Percentiles rank a stretch among this genome's conserved stretches.
Evolutionary conservation across 2,797 vertebrate species (phyloP).

Genomic region (Tapirus indicus): DNA sequence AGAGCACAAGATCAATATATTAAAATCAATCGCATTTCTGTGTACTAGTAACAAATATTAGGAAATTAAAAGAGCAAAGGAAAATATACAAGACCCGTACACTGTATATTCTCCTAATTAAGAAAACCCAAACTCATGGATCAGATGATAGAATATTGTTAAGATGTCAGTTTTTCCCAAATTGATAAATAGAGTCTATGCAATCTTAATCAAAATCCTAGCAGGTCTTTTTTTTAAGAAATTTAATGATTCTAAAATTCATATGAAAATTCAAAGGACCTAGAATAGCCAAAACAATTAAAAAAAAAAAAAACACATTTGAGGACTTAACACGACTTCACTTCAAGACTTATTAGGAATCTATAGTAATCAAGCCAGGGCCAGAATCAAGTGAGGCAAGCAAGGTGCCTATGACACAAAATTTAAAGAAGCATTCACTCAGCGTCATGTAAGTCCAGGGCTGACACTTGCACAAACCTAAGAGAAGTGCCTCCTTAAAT

Average conservation of each 20-base stretch:
- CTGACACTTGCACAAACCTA: not conserved
- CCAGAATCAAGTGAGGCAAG: not conserved
- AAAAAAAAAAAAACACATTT: not conserved
- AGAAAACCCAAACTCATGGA: not conserved
- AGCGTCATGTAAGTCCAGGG: not conserved
- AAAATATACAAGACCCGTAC: not conserved
- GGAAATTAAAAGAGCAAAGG: not conserved
- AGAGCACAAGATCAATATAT: not conserved
- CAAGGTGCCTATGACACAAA: not conserved
- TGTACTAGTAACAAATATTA: not conserved
- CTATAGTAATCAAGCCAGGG: not conserved
- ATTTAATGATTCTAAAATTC: not conserved
- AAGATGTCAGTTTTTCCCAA: not conserved
- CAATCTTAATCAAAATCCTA: not conserved
- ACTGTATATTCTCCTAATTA: not conserved
- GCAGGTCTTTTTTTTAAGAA: not conserved
- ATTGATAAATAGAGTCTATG: not conserved
- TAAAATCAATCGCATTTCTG: not conserved
- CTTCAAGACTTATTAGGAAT: not conserved
- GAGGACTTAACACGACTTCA: not conserved
- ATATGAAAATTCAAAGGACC: not conserved
- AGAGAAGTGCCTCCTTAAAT: not conserved
- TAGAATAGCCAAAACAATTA: not conserved
- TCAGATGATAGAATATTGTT: not conserved
- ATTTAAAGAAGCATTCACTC: not conserved